These are phyloP conservation scores for Enteromius thamalakanensis DNA, from an alignment of 2,797 vertebrate species.

Conservation along the genomic window DNA sequence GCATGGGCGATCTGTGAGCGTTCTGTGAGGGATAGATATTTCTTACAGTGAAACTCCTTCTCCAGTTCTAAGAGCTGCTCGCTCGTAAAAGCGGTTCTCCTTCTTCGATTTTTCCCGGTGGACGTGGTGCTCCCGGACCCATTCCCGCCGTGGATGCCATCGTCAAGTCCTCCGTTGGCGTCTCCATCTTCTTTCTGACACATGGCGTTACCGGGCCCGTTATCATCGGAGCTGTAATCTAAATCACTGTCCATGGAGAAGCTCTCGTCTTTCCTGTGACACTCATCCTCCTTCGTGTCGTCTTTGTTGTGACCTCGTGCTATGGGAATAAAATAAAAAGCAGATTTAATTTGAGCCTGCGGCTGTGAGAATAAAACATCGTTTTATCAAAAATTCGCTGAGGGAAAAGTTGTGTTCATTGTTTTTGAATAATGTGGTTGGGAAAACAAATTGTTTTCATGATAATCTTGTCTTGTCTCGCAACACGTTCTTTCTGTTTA, in stretches of 20 bases:
- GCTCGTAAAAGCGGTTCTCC: slow-evolving; percentile 95
- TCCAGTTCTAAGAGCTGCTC: slow-evolving; percentile 98
- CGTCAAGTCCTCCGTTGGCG: slow-evolving; percentile 70
- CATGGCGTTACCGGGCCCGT: slow-evolving; percentile 80
- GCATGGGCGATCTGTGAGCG: slow-evolving; percentile 98
- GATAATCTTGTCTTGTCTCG: background rate
- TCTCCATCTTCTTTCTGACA: slow-evolving; percentile 86
- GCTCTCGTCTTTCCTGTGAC: slow-evolving; percentile 87
- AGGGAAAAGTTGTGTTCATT: background rate
- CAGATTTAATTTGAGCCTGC: background rate
- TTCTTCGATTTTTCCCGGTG: slow-evolving; percentile 90
- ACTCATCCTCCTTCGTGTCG: slow-evolving; percentile 87
- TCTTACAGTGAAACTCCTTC: slow-evolving; percentile 98
- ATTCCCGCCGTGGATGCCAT: slow-evolving; percentile 71
- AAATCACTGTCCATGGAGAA: slow-evolving; percentile 97
- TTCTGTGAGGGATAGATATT: slow-evolving; percentile 97
- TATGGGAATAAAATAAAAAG: slow-evolving; percentile 46
- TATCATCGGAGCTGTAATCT: slow-evolving; percentile 98
- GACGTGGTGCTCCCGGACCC: slow-evolving; percentile 76
- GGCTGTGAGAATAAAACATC: background rate
- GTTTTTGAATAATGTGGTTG: background rate
- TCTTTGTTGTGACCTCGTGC: slow-evolving; percentile 82
- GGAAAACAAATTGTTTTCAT: background rate
- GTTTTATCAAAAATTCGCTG: background rate
- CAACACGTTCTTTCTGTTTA: slow-evolving; percentile 18